Evolutionary conservation across 30 jellyfish, hydroid and myxozoan genomes (phyloP), one percentile per base, ranked within the genome.

Genomic region (Phacellophora camtschatica): DNA sequence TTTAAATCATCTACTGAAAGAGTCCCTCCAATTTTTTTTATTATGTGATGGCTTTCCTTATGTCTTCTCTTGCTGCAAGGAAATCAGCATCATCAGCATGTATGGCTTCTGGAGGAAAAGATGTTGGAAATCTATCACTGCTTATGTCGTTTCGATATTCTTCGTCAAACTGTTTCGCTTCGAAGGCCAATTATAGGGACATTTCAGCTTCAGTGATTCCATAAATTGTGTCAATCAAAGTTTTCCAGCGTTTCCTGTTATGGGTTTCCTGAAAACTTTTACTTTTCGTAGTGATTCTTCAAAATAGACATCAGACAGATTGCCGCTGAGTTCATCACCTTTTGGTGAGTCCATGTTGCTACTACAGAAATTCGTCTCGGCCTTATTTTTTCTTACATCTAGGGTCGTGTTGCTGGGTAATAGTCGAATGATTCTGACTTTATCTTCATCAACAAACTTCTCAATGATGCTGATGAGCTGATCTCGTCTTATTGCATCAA

Each of bases 331-430:
- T 30, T 67, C 78, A 75, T 75, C 79, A 75, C 78, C 88, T 32
- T 55, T 77, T 75, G 88, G 88, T 57, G 88, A 75, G 16, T 76
- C 87, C 66, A 54, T 54, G 55, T 51, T 54, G 77, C 76, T 74
- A 27, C 49, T 74, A 53, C 53, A 74, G 77, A 66, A 76, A 67
- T 41, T 70, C 15, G 78, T 56, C 70, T 57, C 77, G 51, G 51
- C 77, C 28, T 62, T 25, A 25, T 62, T 62, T 62, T 20, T 62
- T 31, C 77, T 62, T 62, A 62, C 24, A 25, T 62, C 55, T 25
- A 62, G 75, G 25, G 53, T 22, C 56, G 75, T 61, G 19, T 61
- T 61, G 75, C 75, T 61, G 10, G 25, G 11, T 27, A 29, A 29
- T 58, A 41, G 37, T 42, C 37, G 66, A 43, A 67, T 67, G 72